Evolutionary conservation across 2,797 vertebrate species (phyloP).

Genomic region (Rhyacichthys aspro): DNA sequence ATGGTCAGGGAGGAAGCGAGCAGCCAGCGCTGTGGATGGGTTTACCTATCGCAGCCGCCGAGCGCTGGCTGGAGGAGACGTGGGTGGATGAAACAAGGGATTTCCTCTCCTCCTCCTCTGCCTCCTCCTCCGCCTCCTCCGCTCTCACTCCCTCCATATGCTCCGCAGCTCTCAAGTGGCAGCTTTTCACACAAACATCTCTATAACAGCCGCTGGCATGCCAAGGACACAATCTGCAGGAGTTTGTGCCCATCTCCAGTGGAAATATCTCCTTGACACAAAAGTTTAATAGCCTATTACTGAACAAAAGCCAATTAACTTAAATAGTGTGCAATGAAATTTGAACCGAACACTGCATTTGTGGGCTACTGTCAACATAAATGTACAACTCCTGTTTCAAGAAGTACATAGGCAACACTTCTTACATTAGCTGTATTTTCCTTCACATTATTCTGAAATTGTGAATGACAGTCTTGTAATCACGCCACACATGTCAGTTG

Average conservation of each 20-base stretch:
- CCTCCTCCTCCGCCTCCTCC: conserved; percentile 6
- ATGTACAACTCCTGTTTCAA: no score
- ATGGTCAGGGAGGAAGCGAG: conserved; percentile 65
- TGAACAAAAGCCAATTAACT: no score
- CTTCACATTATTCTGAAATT: no score
- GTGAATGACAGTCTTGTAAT: no score
- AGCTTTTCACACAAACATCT: conserved; percentile 54
- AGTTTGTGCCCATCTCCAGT: conserved; percentile 22
- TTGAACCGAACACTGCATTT: no score
- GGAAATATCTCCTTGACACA: conserved; percentile 18
- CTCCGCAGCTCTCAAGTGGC: conserved; percentile 49
- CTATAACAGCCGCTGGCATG: conserved; percentile 35
- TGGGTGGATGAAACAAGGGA: conserved; percentile 74
- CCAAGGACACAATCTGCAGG: conserved; percentile 17
- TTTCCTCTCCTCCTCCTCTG: conserved; percentile 65
- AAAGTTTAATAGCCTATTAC: conserved; percentile 1
- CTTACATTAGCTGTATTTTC: no score
- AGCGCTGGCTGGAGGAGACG: conserved; percentile 52
- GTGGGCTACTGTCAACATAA: no score
- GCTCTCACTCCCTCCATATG: conserved; percentile 49
- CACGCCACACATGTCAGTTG: no score
- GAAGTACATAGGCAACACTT: no score
- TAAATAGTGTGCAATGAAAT: no score
- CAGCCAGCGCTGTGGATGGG: conserved; percentile 27
- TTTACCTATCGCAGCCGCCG: conserved; percentile 45